Evolutionary conservation across 1,140 invertebrate species (phyloP).

Genomic region (Stegodyphus mimosarum): DNA sequence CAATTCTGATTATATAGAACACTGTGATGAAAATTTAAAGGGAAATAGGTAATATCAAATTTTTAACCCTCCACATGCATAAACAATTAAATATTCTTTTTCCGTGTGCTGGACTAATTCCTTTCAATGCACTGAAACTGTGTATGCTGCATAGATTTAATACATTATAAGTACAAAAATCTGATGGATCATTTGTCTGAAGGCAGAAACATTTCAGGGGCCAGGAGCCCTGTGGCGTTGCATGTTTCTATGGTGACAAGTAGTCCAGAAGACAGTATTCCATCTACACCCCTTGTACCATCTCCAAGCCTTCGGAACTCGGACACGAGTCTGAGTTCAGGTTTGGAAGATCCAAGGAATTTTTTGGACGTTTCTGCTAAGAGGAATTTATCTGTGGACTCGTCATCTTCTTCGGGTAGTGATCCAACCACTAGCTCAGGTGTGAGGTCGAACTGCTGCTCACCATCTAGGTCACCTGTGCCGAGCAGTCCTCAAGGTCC

Average conservation of each 20-base stretch:
- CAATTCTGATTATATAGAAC: too few species aligned
- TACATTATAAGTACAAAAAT: neutral
- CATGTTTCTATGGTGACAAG: slow-evolving; percentile 12
- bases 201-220: slow-evolving; percentile 4
- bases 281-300: slow-evolving; percentile 14
- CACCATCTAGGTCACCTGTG: neutral
- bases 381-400: slow-evolving; percentile 30
- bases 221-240: slow-evolving; percentile 11
- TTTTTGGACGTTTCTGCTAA: neutral
- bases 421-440: slow-evolving; percentile 16
- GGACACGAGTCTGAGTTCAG: slow-evolving; percentile 12
- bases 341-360: slow-evolving; percentile 5
- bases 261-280: slow-evolving; percentile 3
- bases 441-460: slow-evolving; percentile 27
- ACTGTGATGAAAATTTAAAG: too few species aligned
- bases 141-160: neutral
- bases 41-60: too few species aligned
- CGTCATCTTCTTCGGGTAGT: slow-evolving; percentile 25
- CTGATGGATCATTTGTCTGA: neutral
- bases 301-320: slow-evolving; percentile 24
- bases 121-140: neutral
- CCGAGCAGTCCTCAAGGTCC: slow-evolving; percentile 72
- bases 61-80: too few species aligned
- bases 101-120: neutral
- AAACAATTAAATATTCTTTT: too few species aligned